Base-by-base conservation (phyloP, 2,888 invertebrate species). In the Andrena hattorfiana region DNA sequence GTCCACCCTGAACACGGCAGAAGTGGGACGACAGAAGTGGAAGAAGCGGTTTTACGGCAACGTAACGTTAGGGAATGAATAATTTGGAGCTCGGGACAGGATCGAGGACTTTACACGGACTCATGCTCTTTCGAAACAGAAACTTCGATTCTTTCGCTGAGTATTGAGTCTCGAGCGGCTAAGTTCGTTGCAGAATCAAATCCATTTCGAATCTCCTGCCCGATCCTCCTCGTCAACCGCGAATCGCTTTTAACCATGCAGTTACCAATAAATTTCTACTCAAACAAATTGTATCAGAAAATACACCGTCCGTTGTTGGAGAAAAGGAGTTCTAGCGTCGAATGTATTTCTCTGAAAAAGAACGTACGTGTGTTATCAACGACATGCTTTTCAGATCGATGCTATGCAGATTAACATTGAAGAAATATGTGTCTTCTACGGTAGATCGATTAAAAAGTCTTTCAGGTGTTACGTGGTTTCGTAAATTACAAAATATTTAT, bases 71-170 rank as follows among this genome's bases (percentile, higher is more conserved):
- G 54, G 10, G 32, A 68, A 77, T 6, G 8, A 66, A 66, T 68
- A 30, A 68, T 5, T 23, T 51, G 20, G 13, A 49, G 1, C 13
- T 35, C 20, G 23, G 23, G 10, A 6, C 4, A 23, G 48, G 2
- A 28, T 49, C 26, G 62, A 69, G 63, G 49, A 59, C 13, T 32
- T 42, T 79, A 72, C 74, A 84, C 66, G 48, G 67, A 72, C 54
- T 54, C 85, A 86, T 86, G 87, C 86, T 77, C 13, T 49, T 1
- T 63, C n/a, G 8, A 69, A 48, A 64, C 4, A 54, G 71, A 60
- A 67, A 67, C 1, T 2, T 6, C 48, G 30, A 54, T 8, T 49
- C n/a, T 16, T 3, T 28, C 48, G 16, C 2, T 42, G 42, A 42
- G 0, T 4, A 42, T 42, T 16, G 16, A 42, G 42, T 13, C 42